A percentile compares a stretch with the other conserved stretches of the same genome.
These are phyloP conservation scores for Grus americana DNA, from an alignment of 2,113 vertebrate genomes.

Conservation along the genomic window DNA sequence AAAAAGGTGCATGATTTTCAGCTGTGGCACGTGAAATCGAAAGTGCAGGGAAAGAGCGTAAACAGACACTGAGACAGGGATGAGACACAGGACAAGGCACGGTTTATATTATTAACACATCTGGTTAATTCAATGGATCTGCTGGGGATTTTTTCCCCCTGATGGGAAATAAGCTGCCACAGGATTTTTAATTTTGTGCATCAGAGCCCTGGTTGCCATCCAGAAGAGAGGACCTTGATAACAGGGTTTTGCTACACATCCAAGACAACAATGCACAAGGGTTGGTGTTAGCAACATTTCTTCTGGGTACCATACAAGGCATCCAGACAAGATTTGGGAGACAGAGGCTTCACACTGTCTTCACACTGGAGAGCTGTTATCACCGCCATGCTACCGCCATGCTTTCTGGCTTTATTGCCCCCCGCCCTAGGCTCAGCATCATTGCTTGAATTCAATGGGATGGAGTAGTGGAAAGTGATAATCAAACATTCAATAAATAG, in stretches of 20 bases:
- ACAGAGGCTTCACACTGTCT: background rate
- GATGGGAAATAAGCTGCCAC: background rate
- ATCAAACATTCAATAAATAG: background rate
- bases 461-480: background rate
- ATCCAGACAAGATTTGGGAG: background rate
- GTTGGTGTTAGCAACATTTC: background rate
- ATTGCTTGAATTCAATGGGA: background rate
- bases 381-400: background rate
- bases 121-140: background rate
- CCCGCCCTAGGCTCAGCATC: background rate
- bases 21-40: fast-evolving
- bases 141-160: background rate
- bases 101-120: background rate
- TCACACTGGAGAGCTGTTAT: background rate
- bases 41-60: background rate
- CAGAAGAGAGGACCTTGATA: conserved; percentile 9
- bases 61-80: background rate
- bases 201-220: background rate
- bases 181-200: background rate
- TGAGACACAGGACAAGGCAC: background rate
- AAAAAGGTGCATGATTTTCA: background rate
- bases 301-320: background rate
- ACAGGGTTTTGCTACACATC: background rate
- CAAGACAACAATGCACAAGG: background rate
- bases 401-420: background rate